Conservation (phyloP, 1,140 invertebrate genomes). For the Brachionus manjavacas region DNA sequence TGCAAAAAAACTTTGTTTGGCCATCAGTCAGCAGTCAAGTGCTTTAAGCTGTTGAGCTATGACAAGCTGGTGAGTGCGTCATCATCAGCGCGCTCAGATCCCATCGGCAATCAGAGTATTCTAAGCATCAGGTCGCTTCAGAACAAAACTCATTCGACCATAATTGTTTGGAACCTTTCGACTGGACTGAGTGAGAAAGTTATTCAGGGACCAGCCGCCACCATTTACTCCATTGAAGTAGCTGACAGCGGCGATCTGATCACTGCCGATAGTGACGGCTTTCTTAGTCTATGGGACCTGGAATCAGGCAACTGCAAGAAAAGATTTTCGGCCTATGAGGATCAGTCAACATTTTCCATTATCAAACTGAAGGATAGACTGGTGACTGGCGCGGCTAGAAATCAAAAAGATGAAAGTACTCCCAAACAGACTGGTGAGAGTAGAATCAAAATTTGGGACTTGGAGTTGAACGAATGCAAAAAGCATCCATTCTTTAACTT, state of each 20-base stretch:
- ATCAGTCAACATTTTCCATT: not conserved
- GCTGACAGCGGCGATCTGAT: not conserved
- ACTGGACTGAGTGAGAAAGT: not conserved
- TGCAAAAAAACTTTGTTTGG: not conserved
- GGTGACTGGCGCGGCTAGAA: not conserved
- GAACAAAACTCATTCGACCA: not conserved
- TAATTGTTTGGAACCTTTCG: not conserved
- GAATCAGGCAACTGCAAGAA: not conserved
- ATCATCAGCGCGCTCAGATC: not conserved
- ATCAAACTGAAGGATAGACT: not conserved
- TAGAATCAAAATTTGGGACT: not conserved
- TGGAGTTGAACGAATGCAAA: not conserved
- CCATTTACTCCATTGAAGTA: not conserved
- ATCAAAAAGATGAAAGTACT: not conserved
- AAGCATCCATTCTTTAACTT: not conserved
- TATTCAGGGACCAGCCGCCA: not conserved
- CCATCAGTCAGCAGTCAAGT: not conserved
- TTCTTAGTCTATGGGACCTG: not conserved
- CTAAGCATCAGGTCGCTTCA: not conserved
- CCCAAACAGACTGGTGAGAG: not conserved
- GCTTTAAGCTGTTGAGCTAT: not conserved
- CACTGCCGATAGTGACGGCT: not conserved
- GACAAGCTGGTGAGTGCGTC: not conserved
- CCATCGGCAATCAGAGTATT: not conserved
- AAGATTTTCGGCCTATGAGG: not conserved